These are phyloP conservation scores for Lycocorax pyrrhopterus DNA, from an alignment of 2,113 vertebrate genomes.

Conservation along the genomic window DNA sequence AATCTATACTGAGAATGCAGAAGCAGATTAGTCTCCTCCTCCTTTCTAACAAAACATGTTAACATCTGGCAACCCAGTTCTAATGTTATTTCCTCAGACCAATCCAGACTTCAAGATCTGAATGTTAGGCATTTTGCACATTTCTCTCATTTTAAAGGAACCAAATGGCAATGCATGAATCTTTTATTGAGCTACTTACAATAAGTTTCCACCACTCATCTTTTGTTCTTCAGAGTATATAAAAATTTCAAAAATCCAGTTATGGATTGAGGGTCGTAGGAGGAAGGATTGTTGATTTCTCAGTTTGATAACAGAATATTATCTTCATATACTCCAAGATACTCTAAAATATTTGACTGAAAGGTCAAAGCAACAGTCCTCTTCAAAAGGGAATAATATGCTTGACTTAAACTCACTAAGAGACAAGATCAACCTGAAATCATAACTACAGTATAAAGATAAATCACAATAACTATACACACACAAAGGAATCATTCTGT, in stretches of 20 bases:
- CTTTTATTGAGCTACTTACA: background rate
- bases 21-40: slow-evolving; percentile 57
- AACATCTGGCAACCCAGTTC: slow-evolving; percentile 58
- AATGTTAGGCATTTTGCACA: background rate
- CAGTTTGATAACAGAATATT: background rate
- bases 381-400: background rate
- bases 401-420: background rate
- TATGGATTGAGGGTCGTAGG: background rate
- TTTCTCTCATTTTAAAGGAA: background rate
- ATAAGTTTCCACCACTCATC: background rate
- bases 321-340: background rate
- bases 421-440: background rate
- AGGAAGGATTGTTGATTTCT: background rate
- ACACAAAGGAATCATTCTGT: background rate
- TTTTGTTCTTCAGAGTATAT: background rate
- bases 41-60: slow-evolving; percentile 48
- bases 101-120: background rate
- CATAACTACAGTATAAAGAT: background rate
- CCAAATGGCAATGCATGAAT: background rate
- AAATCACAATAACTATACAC: background rate
- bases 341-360: background rate
- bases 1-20: slow-evolving; percentile 31
- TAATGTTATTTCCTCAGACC: background rate
- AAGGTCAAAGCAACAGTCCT: background rate
- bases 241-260: background rate